phyloP scores from a whole-genome alignment of 2,888 invertebrate species.

The Dasypogon diadema region DNA sequence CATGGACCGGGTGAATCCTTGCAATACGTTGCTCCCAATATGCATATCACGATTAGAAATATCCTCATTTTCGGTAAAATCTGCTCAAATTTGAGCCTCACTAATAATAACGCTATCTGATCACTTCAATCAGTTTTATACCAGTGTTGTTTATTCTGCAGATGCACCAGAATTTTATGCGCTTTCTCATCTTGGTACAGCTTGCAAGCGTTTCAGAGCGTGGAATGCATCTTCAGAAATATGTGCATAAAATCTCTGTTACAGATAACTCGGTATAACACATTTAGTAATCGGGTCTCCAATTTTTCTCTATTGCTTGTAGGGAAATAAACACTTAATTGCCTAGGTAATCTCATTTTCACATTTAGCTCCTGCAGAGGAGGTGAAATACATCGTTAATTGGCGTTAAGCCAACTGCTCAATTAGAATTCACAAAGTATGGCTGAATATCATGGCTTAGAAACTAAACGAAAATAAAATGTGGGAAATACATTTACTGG shows the following conservation, averaged over 20 bases:
- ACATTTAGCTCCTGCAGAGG: neutral
- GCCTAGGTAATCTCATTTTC: slow-evolving; percentile 14
- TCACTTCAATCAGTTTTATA: slow-evolving; percentile 51
- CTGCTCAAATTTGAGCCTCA: neutral
- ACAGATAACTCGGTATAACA: slow-evolving; percentile 54
- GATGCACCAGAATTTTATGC: slow-evolving; percentile 50
- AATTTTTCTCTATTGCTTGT: slow-evolving; percentile 12
- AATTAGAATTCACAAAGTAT: neutral
- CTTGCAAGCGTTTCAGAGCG: slow-evolving; percentile 55
- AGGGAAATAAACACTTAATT: slow-evolving; percentile 6
- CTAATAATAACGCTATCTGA: neutral
- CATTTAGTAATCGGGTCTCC: slow-evolving; percentile 52
- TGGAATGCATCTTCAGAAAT: slow-evolving; percentile 51
- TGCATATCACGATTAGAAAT: slow-evolving; percentile 28
- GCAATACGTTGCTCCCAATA: slow-evolving; percentile 10
- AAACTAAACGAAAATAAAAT: too few relatives aligned
- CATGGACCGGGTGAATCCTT: slow-evolving; percentile 49
- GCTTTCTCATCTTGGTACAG: slow-evolving; percentile 17
- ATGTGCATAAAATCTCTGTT: slow-evolving; percentile 49
- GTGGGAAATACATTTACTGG: too few relatives aligned
- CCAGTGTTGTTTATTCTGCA: slow-evolving; percentile 34
- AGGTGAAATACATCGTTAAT: too few relatives aligned
- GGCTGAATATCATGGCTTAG: too few relatives aligned
- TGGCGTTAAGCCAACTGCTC: neutral
- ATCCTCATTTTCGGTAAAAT: slow-evolving; percentile 53